Evolutionary conservation across 1,140 invertebrate species (phyloP).

Genomic region (Bicyclus anynana): DNA sequence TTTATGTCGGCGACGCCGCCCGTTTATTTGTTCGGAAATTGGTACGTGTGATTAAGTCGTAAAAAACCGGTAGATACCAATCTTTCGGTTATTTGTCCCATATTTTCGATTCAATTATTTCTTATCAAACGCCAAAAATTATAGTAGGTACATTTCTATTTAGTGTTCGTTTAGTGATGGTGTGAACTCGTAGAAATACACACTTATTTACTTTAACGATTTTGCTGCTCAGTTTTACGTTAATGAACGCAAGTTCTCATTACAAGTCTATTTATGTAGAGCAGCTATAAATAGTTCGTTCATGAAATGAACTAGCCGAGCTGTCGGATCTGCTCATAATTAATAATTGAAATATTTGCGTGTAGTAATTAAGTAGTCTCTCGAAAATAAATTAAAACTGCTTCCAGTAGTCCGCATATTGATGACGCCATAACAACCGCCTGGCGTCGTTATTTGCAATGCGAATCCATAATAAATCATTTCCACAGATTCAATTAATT

Average conservation of each 20-base stretch:
- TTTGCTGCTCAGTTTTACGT: no score
- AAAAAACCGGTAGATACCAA: slow-evolving; percentile 24
- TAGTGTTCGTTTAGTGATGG: no score
- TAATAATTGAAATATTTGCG: no score
- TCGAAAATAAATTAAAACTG: background rate
- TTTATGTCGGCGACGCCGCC: slow-evolving; percentile 41
- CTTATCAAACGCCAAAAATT: no score
- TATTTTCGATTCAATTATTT: slow-evolving; percentile 1
- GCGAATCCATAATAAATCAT: slow-evolving; percentile 5
- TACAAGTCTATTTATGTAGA: no score
- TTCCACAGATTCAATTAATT: slow-evolving; percentile 1
- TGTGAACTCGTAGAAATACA: no score
- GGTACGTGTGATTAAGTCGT: slow-evolving; percentile 24
- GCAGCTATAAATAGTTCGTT: no score
- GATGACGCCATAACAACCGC: background rate
- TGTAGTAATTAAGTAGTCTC: background rate
- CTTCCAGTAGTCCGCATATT: background rate
- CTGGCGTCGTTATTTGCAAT: background rate
- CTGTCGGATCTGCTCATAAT: no score
- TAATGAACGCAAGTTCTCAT: no score
- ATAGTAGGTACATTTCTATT: no score
- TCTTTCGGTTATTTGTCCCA: slow-evolving; percentile 9
- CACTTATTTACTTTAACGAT: no score
- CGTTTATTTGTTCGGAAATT: slow-evolving; percentile 27
- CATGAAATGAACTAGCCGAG: no score